Conservation (phyloP, 2,797 vertebrate genomes). For the Danionella dracula region DNA sequence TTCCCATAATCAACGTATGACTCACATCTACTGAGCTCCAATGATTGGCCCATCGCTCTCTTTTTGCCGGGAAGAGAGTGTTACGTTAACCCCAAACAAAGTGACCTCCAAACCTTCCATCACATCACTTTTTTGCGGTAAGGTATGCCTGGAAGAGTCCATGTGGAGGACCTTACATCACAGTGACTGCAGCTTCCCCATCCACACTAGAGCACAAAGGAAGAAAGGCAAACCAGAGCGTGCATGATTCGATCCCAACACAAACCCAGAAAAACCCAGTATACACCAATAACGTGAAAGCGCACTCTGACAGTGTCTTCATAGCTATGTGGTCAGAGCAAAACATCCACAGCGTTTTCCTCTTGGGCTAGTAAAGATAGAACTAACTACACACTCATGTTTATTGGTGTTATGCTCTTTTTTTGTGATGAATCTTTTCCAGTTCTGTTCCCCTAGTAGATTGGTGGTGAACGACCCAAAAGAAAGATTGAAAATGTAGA, state of each 20-base stretch:
- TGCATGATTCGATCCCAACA: conserved; percentile 35
- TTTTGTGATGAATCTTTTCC: background rate
- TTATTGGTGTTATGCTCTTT: conserved; percentile 4
- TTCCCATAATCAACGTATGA: conserved; percentile 42
- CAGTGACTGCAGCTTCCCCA: conserved; percentile 33
- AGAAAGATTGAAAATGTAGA: conserved; percentile 20
- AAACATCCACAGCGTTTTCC: conserved; percentile 26
- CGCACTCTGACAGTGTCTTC: background rate
- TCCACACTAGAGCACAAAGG: conserved; percentile 11
- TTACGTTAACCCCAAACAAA: conserved; percentile 33
- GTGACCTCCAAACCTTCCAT: conserved; percentile 15
- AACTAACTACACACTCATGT: background rate
- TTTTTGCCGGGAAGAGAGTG: conserved; percentile 37
- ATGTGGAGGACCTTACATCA: conserved; percentile 12
- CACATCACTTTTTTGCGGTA: conserved; percentile 7
- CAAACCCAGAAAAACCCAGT: conserved; percentile 40
- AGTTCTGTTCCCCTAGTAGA: conserved; percentile 26
- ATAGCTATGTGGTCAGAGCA: conserved; percentile 14
- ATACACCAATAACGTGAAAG: conserved; percentile 39
- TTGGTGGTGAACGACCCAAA: conserved; percentile 19
- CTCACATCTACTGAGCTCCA: conserved; percentile 32
- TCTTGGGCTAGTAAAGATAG: conserved; percentile 31
- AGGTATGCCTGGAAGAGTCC: conserved; percentile 29
- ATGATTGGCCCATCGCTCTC: conserved; percentile 5
- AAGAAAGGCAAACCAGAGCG: conserved; percentile 23